Evolutionary conservation across 2,888 invertebrate genomes (phyloP).

Genomic region (Bedellia somnulentella): DNA sequence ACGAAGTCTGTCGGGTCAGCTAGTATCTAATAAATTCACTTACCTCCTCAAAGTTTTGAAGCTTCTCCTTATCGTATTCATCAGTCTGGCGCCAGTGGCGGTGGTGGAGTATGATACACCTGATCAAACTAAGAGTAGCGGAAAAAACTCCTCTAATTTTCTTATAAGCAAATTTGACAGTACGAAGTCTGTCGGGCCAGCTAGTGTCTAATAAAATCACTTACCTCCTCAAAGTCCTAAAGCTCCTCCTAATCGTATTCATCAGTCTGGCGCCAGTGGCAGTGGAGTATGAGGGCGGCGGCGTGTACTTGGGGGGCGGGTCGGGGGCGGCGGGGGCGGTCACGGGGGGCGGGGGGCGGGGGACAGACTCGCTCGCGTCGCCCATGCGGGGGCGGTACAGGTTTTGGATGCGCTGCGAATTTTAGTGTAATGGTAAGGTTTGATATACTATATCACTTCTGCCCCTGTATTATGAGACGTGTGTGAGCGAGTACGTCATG

Average conservation of each 20-base stretch:
- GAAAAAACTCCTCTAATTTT: too few species aligned
- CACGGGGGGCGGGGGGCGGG: slow-evolving; percentile 24
- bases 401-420: slow-evolving; percentile 75
- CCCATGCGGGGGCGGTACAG: slow-evolving; percentile 77
- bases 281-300: slow-evolving; percentile 90
- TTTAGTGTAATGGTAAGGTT: too few species aligned
- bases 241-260: slow-evolving; percentile 77
- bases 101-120: too few species aligned
- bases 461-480: not conserved
- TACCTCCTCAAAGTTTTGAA: slow-evolving; percentile 66
- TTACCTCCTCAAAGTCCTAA: slow-evolving; percentile 64
- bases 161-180: too few species aligned
- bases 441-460: too few species aligned
- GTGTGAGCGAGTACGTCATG: too few species aligned
- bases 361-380: slow-evolving; percentile 17
- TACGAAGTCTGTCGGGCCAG: too few species aligned
- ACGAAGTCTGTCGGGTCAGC: too few species aligned
- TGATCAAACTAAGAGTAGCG: too few species aligned
- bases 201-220: too few species aligned
- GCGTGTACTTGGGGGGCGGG: slow-evolving; percentile 91
- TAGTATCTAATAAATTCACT: too few species aligned
- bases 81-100: slow-evolving; percentile 82
- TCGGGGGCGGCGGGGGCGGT: slow-evolving; percentile 41
- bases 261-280: slow-evolving; percentile 85
- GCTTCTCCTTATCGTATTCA: slow-evolving; percentile 78